Evolutionary conservation across 2,888 invertebrate genomes (phyloP).

Genomic region (Dynastes grantii): DNA sequence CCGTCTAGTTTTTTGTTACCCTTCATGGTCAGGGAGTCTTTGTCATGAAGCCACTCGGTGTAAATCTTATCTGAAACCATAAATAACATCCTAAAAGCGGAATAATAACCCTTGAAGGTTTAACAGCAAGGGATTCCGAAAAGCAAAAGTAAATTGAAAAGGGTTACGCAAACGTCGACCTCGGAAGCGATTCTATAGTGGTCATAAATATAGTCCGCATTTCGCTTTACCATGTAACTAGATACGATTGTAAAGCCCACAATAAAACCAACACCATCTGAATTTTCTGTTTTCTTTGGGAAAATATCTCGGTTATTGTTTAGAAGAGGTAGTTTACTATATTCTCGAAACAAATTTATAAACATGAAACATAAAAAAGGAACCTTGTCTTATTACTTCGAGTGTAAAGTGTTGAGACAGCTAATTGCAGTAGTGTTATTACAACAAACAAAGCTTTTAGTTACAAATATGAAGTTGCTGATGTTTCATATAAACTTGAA

Average conservation of each 20-base stretch:
- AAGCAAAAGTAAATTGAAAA: conserved; percentile 63
- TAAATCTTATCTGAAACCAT: conserved; percentile 53
- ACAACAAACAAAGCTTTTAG: too few species aligned
- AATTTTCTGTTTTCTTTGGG: conserved; percentile 25
- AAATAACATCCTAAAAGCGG: conserved; percentile 56
- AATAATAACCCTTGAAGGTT: conserved; percentile 54
- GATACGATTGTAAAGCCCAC: conserved; percentile 48
- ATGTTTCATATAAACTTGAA: too few species aligned
- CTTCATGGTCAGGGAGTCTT: conserved; percentile 24
- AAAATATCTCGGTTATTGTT: conserved; percentile 18
- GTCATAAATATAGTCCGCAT: conserved; percentile 64
- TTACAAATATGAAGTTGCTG: too few species aligned
- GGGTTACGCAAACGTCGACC: conserved; percentile 62
- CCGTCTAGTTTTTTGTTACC: conserved; percentile 13
- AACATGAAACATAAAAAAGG: background rate
- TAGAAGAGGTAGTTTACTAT: background rate
- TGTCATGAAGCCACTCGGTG: conserved; percentile 51
- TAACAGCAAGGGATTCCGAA: conserved; percentile 57
- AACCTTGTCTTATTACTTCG: too few species aligned
- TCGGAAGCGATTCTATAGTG: conserved; percentile 61
- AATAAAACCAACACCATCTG: conserved; percentile 41
- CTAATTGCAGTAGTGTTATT: too few species aligned
- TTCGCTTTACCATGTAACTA: conserved; percentile 59
- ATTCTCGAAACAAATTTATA: background rate
- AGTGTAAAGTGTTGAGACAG: too few species aligned